phyloP scores from a whole-genome alignment of 2,113 vertebrate species.

The Ptyas mucosa region DNA sequence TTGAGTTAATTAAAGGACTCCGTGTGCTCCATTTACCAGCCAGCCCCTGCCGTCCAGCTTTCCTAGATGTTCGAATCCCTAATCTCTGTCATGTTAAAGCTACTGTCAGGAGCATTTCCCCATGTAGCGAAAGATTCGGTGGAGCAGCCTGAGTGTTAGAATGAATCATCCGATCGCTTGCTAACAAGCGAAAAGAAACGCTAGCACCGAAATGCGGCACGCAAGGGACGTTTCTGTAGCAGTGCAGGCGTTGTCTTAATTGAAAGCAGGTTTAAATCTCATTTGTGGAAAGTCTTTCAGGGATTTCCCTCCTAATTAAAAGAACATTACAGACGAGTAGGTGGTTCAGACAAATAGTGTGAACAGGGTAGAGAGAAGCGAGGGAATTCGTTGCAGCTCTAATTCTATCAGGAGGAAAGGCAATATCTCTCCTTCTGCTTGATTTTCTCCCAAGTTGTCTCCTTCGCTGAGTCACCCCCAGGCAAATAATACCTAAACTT shows the following conservation, averaged over 20 bases:
- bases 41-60: rapidly evolving
- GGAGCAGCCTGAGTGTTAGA: rapidly evolving
- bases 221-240: neutral
- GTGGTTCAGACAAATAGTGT: neutral
- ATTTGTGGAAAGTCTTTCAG: neutral
- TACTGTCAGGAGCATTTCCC: neutral
- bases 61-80: neutral
- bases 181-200: neutral
- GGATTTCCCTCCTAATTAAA: neutral
- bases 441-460: neutral
- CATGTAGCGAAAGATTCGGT: neutral
- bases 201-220: neutral
- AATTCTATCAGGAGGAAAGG: neutral
- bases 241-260: neutral
- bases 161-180: neutral
- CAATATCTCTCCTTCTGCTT: neutral
- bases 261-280: neutral
- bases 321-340: neutral
- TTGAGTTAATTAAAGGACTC: neutral
- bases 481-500: neutral
- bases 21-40: neutral
- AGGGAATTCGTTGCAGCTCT: neutral
- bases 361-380: neutral
- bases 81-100: too few species aligned
- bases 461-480: neutral